Evolutionary conservation across 2,113 vertebrate species (phyloP).

Genomic region (Noctilio leporinus): DNA sequence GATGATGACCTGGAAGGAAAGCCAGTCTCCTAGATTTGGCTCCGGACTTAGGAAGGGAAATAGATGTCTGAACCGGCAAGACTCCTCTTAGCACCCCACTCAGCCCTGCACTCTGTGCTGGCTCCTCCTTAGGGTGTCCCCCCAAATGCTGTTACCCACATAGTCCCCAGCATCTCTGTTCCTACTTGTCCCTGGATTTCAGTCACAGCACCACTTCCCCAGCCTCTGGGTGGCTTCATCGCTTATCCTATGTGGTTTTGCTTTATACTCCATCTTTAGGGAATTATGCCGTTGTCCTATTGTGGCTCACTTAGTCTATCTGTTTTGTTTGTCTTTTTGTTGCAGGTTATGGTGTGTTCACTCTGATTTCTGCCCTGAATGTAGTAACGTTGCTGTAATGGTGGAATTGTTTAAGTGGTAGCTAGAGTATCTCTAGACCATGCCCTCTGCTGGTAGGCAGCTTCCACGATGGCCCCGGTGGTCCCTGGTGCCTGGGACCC

Average conservation of each 20-base stretch:
- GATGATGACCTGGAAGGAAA: neutral
- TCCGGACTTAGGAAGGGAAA: neutral
- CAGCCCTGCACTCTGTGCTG: neutral
- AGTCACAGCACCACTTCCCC: neutral
- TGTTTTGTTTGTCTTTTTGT: neutral
- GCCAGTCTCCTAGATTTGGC: neutral
- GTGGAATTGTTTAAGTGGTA: neutral
- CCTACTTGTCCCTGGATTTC: neutral
- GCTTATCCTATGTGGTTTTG: neutral
- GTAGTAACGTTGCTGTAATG: neutral
- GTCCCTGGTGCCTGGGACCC: neutral
- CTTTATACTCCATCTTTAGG: neutral
- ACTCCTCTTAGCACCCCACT: neutral
- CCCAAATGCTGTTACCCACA: rapidly evolving
- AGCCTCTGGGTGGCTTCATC: neutral
- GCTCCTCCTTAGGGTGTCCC: neutral
- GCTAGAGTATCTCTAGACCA: neutral
- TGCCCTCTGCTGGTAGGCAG: neutral
- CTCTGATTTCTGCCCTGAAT: neutral
- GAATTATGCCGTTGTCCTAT: neutral
- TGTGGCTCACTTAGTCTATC: neutral
- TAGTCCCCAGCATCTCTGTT: neutral
- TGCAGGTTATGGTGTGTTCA: neutral
- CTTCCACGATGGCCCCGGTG: too few species aligned
- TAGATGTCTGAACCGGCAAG: neutral